Conservation (phyloP, 2,888 invertebrate species). For the Dexiosoma caninum region DNA sequence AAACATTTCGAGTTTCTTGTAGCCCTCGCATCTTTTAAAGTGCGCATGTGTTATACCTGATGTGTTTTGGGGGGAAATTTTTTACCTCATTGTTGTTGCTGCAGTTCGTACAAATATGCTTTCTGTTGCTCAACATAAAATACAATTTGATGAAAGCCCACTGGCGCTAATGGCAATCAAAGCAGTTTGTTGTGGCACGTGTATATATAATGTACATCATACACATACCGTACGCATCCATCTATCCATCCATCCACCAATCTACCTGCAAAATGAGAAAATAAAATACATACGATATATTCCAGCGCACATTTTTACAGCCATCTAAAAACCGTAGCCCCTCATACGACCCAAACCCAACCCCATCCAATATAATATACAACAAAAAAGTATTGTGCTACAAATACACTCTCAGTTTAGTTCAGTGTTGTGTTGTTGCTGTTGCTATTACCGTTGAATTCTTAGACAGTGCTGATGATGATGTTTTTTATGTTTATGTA, state of each 20-base stretch:
- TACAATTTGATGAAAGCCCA: conserved; percentile 59
- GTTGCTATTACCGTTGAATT: conserved; percentile 30
- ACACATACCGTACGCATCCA: conserved; percentile 72
- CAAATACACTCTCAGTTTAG: conserved; percentile 48
- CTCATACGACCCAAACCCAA: conserved; percentile 44
- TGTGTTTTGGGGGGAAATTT: too few relatives aligned
- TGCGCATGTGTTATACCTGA: conserved; percentile 31
- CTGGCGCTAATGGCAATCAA: conserved; percentile 61
- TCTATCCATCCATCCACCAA: conserved; percentile 70
- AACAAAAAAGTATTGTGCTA: conserved; percentile 27
- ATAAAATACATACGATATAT: conserved; percentile 40
- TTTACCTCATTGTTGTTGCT: too few relatives aligned
- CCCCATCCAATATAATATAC: background rate
- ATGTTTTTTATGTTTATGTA: conserved; percentile 8
- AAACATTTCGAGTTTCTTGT: conserved; percentile 29
- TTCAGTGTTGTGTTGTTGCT: conserved; percentile 15
- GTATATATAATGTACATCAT: conserved; percentile 70
- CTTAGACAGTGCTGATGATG: conserved; percentile 41
- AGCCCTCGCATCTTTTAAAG: background rate
- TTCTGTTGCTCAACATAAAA: conserved; percentile 32
- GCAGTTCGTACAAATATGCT: conserved; percentile 50
- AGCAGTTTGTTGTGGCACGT: conserved; percentile 64
- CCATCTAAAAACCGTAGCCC: conserved; percentile 43
- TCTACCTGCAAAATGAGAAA: conserved; percentile 74
- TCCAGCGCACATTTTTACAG: conserved; percentile 28